Evolutionary conservation across 64 coral and sea anemone species (phyloP).

Genomic region (Porites lutea): DNA sequence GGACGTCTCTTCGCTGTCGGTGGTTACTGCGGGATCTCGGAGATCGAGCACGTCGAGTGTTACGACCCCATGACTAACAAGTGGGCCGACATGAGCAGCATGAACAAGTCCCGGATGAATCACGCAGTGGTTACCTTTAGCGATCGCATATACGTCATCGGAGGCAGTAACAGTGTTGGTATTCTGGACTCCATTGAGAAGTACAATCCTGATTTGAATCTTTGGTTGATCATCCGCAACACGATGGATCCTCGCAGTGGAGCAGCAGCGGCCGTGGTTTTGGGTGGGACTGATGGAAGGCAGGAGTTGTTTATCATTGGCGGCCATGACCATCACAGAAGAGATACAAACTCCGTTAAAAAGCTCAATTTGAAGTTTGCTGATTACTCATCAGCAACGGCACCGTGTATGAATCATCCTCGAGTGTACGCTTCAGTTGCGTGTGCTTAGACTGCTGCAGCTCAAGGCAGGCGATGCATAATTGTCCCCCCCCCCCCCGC

Average conservation of each 20-base stretch:
- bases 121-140: constrained; percentile 85
- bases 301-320: constrained; percentile 93
- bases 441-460: constrained; percentile 39
- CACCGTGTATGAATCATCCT: constrained; percentile 66
- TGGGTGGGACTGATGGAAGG: constrained; percentile 64
- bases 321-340: constrained; percentile 86
- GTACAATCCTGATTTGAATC: constrained; percentile 91
- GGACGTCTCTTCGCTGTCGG: constrained; percentile 89
- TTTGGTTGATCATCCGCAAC: constrained; percentile 94
- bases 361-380: constrained; percentile 95
- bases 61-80: constrained; percentile 96
- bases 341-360: constrained; percentile 81
- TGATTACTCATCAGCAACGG: constrained; percentile 81
- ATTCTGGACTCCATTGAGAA: constrained; percentile 94
- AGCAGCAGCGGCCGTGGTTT: constrained; percentile 67
- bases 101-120: constrained; percentile 98
- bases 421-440: constrained; percentile 79
- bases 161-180: constrained; percentile 83
- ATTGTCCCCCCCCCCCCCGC: background rate
- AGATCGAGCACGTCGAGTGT: constrained; percentile 94
- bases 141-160: constrained; percentile 95
- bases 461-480: too few relatives aligned
- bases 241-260: constrained; percentile 92
- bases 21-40: constrained; percentile 91
- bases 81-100: constrained; percentile 87